Evolutionary conservation across 2,888 invertebrate species (phyloP).

Genomic region (Oscheius myriophilus): DNA sequence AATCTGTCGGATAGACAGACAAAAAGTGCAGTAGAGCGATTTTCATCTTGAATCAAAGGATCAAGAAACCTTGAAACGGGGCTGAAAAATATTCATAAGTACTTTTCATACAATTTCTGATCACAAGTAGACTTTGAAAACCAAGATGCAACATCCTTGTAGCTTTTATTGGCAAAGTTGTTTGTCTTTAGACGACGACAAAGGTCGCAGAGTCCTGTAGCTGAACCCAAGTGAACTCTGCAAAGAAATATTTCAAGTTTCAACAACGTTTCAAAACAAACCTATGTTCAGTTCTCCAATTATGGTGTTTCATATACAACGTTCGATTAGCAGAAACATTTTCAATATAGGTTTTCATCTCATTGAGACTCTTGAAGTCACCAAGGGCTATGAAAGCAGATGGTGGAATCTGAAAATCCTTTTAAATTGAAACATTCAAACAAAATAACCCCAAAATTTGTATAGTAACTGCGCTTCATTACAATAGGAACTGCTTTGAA

Average conservation of each 20-base stretch:
- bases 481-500: conserved; percentile 47
- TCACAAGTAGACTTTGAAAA: conserved; percentile 5
- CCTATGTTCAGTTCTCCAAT: conserved; percentile 16
- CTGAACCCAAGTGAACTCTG: not conserved
- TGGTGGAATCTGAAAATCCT: conserved; percentile 10
- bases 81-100: not conserved
- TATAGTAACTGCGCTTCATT: conserved; percentile 41
- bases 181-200: conserved; percentile 1
- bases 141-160: conserved; percentile 8
- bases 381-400: conserved; percentile 19
- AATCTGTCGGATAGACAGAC: too few species aligned
- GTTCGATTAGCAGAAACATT: not conserved
- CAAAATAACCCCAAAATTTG: conserved; percentile 32
- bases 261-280: not conserved
- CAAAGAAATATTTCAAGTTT: too few species aligned
- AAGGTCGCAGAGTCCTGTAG: not conserved
- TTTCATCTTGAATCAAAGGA: too few species aligned
- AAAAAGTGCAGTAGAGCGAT: too few species aligned
- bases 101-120: conserved; percentile 13
- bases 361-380: not conserved
- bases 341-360: not conserved
- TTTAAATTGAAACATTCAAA: not conserved
- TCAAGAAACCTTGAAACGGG: too few species aligned
- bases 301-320: conserved; percentile 10
- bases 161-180: conserved; percentile 2